A percentile compares a stretch with the other conserved stretches of the same genome.
Evolutionary conservation across 2,888 invertebrate genomes (phyloP).

Genomic region (Xestia ashworthii): DNA sequence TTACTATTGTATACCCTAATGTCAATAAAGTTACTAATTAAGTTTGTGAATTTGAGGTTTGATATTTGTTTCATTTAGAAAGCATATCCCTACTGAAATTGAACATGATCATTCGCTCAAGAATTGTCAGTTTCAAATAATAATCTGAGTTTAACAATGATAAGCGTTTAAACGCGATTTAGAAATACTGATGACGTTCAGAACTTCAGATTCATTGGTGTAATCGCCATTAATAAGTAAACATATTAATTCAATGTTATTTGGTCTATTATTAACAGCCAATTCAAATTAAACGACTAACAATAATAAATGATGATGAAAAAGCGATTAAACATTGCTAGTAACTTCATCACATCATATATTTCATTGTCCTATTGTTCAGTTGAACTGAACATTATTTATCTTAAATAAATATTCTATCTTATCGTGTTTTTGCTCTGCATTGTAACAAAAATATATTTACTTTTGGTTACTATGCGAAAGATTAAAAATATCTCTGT

Average conservation of each 20-base stretch:
- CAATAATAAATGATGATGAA: conserved; percentile 1
- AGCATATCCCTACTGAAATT: background rate
- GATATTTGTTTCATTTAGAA: background rate
- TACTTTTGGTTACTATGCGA: background rate
- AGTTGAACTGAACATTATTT: background rate
- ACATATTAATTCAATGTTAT: background rate
- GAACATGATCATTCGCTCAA: background rate
- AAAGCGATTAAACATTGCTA: conserved; percentile 6
- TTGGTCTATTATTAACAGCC: background rate
- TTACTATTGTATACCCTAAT: background rate
- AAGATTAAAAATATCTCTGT: background rate
- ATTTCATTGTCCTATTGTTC: conserved; percentile 6
- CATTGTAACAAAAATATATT: background rate
- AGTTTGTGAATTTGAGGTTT: background rate
- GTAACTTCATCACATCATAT: background rate
- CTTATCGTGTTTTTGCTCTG: conserved; percentile 14
- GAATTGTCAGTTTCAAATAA: background rate
- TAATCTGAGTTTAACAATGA: background rate
- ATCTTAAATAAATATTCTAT: conserved; percentile 19
- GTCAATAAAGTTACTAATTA: background rate
- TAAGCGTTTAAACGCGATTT: background rate
- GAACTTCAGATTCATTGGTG: background rate
- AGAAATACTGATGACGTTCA: background rate
- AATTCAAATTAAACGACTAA: conserved; percentile 14
- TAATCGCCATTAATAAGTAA: background rate